Conservation (phyloP, 2,888 invertebrate species). For the Galeopsomyia nigrocyanea region DNA sequence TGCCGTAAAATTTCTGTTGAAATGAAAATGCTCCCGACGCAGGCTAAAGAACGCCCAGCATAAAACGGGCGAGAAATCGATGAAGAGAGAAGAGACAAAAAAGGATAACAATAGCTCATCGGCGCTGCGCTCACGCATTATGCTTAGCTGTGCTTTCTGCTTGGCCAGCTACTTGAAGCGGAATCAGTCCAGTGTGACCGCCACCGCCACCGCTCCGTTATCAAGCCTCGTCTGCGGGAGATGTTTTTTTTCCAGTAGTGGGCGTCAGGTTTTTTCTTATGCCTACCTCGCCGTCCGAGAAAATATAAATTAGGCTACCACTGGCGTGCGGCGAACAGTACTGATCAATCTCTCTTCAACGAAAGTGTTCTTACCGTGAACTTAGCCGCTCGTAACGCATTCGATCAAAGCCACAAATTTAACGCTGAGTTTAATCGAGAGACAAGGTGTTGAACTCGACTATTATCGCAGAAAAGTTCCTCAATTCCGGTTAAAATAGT, state of each 20-base stretch:
- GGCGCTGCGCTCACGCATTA: conserved; percentile 27
- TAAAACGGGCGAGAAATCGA: not conserved
- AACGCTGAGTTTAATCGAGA: conserved; percentile 4
- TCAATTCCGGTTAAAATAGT: not conserved
- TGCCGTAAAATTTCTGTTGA: not conserved
- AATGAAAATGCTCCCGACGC: conserved; percentile 12
- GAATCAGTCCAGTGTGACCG: conserved; percentile 47
- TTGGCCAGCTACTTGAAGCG: conserved; percentile 20
- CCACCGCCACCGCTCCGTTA: conserved; percentile 25
- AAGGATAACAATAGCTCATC: conserved; percentile 39
- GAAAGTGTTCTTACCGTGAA: conserved; percentile 46
- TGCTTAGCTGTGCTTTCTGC: conserved; percentile 32
- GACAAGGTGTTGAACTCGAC: not conserved
- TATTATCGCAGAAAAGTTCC: not conserved
- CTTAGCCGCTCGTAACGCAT: conserved; percentile 4
- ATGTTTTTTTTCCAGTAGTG: conserved; percentile 64
- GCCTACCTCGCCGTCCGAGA: conserved; percentile 46
- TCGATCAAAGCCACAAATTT: conserved; percentile 4
- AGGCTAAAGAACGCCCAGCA: conserved; percentile 12
- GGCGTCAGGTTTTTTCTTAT: conserved; percentile 74
- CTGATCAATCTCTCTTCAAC: conserved; percentile 54
- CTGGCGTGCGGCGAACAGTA: conserved; percentile 58
- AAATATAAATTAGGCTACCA: conserved; percentile 65
- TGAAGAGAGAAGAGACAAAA: conserved; percentile 7
- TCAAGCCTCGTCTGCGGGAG: conserved; percentile 8